Evolutionary conservation across 2,113 vertebrate genomes (phyloP).

Genomic region (Seriola rivoliana): DNA sequence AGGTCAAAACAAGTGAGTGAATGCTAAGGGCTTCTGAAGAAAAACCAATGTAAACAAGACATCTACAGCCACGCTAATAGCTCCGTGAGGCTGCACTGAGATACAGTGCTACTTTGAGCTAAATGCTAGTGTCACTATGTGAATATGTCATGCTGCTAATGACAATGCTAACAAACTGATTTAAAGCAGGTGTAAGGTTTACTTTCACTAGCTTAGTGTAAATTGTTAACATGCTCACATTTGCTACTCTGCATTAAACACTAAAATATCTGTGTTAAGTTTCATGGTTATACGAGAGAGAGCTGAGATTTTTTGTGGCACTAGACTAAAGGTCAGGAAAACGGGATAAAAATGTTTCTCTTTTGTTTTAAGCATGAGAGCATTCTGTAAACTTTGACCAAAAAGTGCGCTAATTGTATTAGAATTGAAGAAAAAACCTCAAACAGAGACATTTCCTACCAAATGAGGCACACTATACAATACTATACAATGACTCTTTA

Average conservation of each 20-base stretch:
- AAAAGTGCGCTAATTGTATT: too few species aligned
- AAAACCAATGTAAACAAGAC: constrained; percentile 32
- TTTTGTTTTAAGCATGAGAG: too few species aligned
- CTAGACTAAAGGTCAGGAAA: background rate
- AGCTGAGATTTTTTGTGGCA: too few species aligned
- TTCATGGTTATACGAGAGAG: too few species aligned
- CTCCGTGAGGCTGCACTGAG: background rate
- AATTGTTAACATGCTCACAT: background rate
- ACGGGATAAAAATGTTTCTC: too few species aligned
- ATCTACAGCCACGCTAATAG: too few species aligned
- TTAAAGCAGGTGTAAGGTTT: background rate
- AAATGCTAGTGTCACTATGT: background rate
- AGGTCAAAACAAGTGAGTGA: constrained; percentile 42
- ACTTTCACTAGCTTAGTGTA: background rate
- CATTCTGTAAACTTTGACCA: too few species aligned
- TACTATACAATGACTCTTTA: too few species aligned
- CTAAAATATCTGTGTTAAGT: too few species aligned
- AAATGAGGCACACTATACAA: too few species aligned
- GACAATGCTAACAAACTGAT: background rate
- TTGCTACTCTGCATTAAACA: background rate
- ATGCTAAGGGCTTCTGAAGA: constrained; percentile 18
- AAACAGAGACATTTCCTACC: too few species aligned
- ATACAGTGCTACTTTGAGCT: background rate
- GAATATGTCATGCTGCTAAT: background rate
- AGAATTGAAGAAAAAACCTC: too few species aligned